phyloP scores from a whole-genome alignment of 2,888 invertebrate species.

The Seira musarum region DNA sequence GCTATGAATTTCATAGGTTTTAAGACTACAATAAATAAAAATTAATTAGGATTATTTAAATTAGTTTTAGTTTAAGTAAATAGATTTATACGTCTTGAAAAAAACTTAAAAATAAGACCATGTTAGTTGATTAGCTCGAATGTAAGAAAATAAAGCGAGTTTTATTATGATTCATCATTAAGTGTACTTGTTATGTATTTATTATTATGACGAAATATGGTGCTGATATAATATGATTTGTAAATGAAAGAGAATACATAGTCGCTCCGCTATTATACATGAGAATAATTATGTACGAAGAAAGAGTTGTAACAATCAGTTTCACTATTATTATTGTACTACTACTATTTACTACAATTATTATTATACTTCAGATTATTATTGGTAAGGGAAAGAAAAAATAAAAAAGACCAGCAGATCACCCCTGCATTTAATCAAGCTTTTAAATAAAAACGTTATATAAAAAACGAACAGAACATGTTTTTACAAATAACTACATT shows the following conservation, averaged over 20 bases:
- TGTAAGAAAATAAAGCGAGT: background rate
- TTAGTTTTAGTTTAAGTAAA: background rate
- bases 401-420: conserved; percentile 56
- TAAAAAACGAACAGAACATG: no score
- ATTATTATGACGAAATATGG: background rate
- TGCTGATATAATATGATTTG: background rate
- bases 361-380: conserved; percentile 16
- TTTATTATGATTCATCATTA: background rate
- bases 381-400: conserved; percentile 15
- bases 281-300: background rate
- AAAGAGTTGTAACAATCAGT: background rate
- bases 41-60: no score
- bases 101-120: no score
- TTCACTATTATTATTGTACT: conserved; percentile 28
- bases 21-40: background rate
- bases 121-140: background rate
- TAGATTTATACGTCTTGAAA: no score
- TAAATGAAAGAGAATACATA: no score
- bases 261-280: conserved; percentile 39
- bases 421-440: conserved; percentile 58
- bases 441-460: conserved; percentile 39
- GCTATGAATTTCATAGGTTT: background rate
- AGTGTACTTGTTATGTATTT: background rate
- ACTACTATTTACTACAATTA: conserved; percentile 28
- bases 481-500: no score